Evolutionary conservation across 1,140 invertebrate genomes (phyloP).

Genomic region (Metopolophium dirhodum): DNA sequence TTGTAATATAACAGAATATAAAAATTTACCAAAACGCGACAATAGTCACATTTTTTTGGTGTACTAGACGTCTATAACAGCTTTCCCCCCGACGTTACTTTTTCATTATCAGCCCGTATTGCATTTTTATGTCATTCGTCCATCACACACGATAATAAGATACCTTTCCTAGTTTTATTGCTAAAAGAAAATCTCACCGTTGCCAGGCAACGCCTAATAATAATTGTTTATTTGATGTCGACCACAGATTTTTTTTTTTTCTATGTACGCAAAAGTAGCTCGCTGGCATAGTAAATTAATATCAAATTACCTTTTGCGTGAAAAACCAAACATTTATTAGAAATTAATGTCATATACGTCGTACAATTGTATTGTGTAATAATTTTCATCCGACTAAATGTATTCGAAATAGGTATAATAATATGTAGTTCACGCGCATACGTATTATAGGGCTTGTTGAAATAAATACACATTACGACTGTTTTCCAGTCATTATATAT

Average conservation of each 20-base stretch:
- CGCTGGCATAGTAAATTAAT: background rate
- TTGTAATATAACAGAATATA: background rate
- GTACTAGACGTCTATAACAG: background rate
- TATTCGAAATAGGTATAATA: background rate
- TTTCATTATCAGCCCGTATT: slow-evolving; percentile 40
- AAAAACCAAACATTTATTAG: background rate
- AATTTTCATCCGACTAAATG: background rate
- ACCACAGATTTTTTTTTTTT: background rate
- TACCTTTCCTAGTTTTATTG: background rate
- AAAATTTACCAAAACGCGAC: background rate
- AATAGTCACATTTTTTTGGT: background rate
- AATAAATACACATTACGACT: background rate
- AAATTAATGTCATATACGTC: background rate
- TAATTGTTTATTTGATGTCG: slow-evolving; percentile 29
- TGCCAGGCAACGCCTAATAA: background rate
- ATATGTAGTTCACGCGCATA: background rate
- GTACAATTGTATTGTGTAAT: background rate
- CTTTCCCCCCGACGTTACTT: background rate
- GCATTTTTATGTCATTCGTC: background rate
- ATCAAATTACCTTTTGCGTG: background rate
- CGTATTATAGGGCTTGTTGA: background rate
- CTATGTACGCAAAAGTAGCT: background rate
- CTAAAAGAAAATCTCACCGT: background rate
- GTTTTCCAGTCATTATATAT: background rate
- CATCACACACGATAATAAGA: background rate